Evolutionary conservation across 2,797 vertebrate species (phyloP).

Genomic region (Parauchenoglanis punctatus): DNA sequence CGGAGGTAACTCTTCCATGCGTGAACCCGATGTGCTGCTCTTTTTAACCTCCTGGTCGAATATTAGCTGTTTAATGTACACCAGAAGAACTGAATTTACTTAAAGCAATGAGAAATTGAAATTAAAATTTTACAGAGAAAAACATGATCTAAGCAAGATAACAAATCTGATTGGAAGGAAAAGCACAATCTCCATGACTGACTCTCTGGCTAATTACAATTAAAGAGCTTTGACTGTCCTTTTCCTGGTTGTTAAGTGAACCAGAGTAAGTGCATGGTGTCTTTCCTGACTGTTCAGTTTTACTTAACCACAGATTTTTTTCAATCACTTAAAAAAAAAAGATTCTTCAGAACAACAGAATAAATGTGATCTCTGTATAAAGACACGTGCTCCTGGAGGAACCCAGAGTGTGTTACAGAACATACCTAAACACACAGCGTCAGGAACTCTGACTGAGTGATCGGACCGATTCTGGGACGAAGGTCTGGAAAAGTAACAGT

Average conservation of each 20-base stretch:
- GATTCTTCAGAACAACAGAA: neutral
- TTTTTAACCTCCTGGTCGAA: neutral
- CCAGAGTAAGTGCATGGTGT: neutral
- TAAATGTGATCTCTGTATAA: neutral
- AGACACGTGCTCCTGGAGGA: neutral
- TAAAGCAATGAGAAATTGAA: too few relatives aligned
- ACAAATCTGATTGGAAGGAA: neutral
- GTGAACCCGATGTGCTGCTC: neutral
- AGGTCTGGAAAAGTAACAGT: neutral
- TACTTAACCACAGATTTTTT: neutral
- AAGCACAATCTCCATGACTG: too few relatives aligned
- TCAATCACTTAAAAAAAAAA: neutral
- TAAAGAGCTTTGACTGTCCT: neutral
- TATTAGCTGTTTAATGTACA: neutral
- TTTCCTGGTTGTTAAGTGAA: neutral
- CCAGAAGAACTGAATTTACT: neutral
- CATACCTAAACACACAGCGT: neutral
- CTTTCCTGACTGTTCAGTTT: neutral
- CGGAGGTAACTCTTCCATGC: slow-evolving; percentile 81
- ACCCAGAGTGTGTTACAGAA: neutral
- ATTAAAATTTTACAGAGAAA: neutral
- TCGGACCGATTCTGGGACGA: neutral
- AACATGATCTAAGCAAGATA: neutral
- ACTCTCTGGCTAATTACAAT: neutral
- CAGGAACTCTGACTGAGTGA: neutral